These are phyloP conservation scores for Holotrichia oblita DNA, from an alignment of 1,140 invertebrate genomes.

Conservation along the genomic window DNA sequence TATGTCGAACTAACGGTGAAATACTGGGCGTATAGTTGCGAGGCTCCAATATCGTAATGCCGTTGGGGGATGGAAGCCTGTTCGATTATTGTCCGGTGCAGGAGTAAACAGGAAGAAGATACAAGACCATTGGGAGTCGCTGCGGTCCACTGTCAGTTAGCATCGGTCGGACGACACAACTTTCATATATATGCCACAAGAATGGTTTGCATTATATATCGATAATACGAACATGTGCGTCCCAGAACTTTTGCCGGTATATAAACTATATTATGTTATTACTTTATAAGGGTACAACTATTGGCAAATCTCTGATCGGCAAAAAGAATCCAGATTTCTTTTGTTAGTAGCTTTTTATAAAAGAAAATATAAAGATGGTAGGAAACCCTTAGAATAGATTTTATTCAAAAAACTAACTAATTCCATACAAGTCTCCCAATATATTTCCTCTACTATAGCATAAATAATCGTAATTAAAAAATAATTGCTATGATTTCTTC, in stretches of 20 bases:
- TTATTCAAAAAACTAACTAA: no score
- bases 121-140: constrained; percentile 42
- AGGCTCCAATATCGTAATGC: constrained; percentile 42
- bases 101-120: constrained; percentile 44
- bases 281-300: constrained; percentile 20
- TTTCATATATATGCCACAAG: constrained; percentile 15
- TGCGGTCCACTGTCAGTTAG: constrained; percentile 23
- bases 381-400: no score
- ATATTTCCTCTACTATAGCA: no score
- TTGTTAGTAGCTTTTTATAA: background rate
- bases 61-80: constrained; percentile 39
- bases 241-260: background rate
- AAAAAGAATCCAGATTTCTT: constrained; percentile 17
- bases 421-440: no score
- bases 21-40: constrained; percentile 40
- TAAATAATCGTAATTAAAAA: no score
- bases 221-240: constrained; percentile 30
- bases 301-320: background rate
- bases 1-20: constrained; percentile 33
- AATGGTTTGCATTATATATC: constrained; percentile 37
- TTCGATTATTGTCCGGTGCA: constrained; percentile 45
- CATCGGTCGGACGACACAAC: constrained; percentile 9
- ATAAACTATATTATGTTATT: constrained; percentile 28
- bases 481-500: no score
- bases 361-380: background rate